Evolutionary conservation across 2,113 vertebrate species (phyloP), one percentile per base, ranked within the genome.

Genomic region (Brienomyrus longianalis): DNA sequence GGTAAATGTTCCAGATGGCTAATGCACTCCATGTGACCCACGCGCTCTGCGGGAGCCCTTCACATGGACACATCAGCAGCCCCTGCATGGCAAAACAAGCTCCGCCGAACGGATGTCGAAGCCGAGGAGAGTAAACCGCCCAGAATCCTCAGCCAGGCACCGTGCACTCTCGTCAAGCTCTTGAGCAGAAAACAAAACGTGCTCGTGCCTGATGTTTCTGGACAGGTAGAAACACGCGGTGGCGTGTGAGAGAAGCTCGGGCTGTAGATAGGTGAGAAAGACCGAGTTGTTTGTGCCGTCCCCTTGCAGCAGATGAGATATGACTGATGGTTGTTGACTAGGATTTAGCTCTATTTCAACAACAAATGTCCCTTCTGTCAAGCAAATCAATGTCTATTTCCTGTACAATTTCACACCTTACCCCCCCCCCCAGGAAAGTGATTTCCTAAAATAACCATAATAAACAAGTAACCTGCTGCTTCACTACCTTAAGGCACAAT

Each of bases 1-100:
- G 54, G 39, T 88, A 62, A 21, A 66, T 88, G 87, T 88, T 47
- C 87, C 54, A 62, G 87, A 35, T 35, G 27, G 52, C 87, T 88
- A 88, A 88, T 66, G 39, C 50, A 66, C 54, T 15, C 56, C 35
- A 3, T 47, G 17, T 62, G 54, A 51, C 35, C 62, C 62, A 31
- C 62, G 27, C n/a, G 1, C 62, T 70, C 62, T 13, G 62, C 1
- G n/a, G n/a, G 62, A 2, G 47, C 62, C 9, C 59, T 43, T 62
- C 39, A 47, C 21, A 21, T 9, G 2, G 17, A 15, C 7, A 62
- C 54, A 88, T n/a, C 17, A 13, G 56, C 7, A 62, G 56, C 19
- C 19, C 27, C 23, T 45, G 84, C 54, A 87, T 52, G 23, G 47
- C n/a, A 35, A 35, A 50, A 52, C 48, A 31, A 70, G 47, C 5